These are phyloP conservation scores for Heliangelus exortis DNA, from an alignment of 2,797 vertebrate genomes.

Conservation along the genomic window DNA sequence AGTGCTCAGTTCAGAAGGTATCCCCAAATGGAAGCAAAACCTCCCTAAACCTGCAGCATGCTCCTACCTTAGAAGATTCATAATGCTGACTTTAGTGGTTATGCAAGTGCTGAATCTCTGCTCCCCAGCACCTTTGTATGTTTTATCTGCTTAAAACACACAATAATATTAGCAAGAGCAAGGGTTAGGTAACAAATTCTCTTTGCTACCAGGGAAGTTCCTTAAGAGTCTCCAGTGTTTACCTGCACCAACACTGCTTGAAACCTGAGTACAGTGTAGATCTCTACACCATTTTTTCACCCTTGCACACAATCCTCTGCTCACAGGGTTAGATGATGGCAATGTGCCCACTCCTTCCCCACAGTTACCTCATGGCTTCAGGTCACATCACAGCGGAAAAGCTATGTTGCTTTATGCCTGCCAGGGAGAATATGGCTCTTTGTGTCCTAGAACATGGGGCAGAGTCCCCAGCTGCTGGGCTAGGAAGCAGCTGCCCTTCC, in stretches of 20 bases:
- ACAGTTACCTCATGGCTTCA: neutral
- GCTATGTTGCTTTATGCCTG: neutral
- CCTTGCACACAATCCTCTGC: neutral
- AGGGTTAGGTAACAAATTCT: neutral
- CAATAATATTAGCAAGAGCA: neutral
- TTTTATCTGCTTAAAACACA: neutral
- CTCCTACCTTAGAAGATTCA: neutral
- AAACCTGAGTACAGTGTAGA: neutral
- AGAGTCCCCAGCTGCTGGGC: neutral
- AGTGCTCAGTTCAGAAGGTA: neutral
- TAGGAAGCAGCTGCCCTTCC: neutral
- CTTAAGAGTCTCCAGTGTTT: neutral
- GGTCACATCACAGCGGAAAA: neutral
- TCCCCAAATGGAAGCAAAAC: neutral
- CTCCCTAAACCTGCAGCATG: neutral
- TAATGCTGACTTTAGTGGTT: neutral
- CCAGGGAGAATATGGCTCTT: neutral
- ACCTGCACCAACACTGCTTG: neutral
- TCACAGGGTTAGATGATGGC: neutral
- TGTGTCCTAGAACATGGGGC: neutral
- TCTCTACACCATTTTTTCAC: accelerated
- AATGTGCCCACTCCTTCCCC: neutral
- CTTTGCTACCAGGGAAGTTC: neutral
- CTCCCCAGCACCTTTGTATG: neutral
- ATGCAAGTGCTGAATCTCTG: neutral